These are phyloP conservation scores for Philereme transversata DNA, from an alignment of 2,888 invertebrate genomes.

Conservation along the genomic window DNA sequence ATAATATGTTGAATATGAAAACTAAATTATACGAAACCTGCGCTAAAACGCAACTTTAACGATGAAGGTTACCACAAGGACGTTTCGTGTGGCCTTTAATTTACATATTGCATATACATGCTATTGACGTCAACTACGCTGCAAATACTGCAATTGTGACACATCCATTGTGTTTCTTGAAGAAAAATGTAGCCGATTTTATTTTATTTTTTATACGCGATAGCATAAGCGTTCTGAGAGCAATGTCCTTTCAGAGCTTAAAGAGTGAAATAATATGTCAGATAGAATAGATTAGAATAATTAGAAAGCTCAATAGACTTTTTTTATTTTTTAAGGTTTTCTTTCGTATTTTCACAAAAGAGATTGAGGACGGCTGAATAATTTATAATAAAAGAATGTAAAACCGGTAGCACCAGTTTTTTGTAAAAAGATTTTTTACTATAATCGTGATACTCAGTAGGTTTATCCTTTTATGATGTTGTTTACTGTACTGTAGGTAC, in stretches of 20 bases:
- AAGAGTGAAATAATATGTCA: background rate
- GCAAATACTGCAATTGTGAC: conserved; percentile 12
- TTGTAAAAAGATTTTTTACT: no score
- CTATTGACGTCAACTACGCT: conserved; percentile 25
- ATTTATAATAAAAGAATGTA: no score
- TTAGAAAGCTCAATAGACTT: no score
- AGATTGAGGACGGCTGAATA: no score
- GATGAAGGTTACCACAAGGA: conserved; percentile 40
- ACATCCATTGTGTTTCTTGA: conserved; percentile 8
- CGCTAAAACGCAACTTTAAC: conserved; percentile 5
- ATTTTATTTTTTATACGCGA: conserved; percentile 2
- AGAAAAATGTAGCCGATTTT: conserved; percentile 3
- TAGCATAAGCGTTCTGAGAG: conserved; percentile 4
- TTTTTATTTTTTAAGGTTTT: no score
- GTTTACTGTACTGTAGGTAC: no score
- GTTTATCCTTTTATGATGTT: no score
- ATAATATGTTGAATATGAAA: conserved; percentile 3
- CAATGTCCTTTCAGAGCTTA: conserved; percentile 14
- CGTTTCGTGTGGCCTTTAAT: conserved; percentile 33
- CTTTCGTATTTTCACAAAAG: no score
- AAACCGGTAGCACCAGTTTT: no score
- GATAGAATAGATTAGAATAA: no score
- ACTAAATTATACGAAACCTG: conserved; percentile 9
- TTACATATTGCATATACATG: conserved; percentile 29
- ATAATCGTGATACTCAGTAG: no score